These are phyloP conservation scores for Chunga burmeisteri DNA, from an alignment of 2,113 vertebrate genomes.

Conservation along the genomic window DNA sequence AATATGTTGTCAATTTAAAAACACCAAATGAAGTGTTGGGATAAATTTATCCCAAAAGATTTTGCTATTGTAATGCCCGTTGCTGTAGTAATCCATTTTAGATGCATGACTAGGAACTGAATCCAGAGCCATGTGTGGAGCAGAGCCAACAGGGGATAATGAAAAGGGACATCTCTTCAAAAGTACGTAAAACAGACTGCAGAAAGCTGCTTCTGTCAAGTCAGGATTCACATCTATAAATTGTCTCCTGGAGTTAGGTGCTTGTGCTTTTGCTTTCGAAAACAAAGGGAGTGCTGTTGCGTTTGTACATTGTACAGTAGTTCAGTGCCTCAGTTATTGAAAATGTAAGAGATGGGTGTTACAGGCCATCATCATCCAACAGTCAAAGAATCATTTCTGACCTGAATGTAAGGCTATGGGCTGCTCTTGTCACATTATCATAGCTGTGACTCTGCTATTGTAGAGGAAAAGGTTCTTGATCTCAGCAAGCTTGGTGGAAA, in stretches of 20 bases:
- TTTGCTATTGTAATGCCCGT: neutral
- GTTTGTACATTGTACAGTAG: neutral
- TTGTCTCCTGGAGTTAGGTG: neutral
- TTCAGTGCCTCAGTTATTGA: neutral
- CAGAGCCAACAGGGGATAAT: neutral
- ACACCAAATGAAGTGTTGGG: neutral
- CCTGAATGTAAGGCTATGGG: neutral
- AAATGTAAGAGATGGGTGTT: neutral
- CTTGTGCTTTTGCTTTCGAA: neutral
- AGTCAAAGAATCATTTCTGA: neutral
- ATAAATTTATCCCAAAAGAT: neutral
- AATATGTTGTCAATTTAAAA: neutral
- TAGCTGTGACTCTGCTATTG: neutral
- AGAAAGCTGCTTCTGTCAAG: neutral
- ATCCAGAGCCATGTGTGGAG: neutral
- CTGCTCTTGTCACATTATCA: neutral
- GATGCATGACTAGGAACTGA: neutral
- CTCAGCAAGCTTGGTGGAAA: neutral
- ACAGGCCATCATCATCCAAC: neutral
- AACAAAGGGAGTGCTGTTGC: neutral
- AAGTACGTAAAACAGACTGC: neutral
- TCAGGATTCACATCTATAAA: neutral
- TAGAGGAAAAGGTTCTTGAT: neutral
- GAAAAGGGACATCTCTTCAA: neutral
- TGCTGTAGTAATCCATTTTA: conserved; percentile 6